Percentiles rank a stretch among this genome's conserved stretches.
These are phyloP conservation scores for Lochmaea crataegi DNA, from an alignment of 2,888 invertebrate species.

Conservation along the genomic window DNA sequence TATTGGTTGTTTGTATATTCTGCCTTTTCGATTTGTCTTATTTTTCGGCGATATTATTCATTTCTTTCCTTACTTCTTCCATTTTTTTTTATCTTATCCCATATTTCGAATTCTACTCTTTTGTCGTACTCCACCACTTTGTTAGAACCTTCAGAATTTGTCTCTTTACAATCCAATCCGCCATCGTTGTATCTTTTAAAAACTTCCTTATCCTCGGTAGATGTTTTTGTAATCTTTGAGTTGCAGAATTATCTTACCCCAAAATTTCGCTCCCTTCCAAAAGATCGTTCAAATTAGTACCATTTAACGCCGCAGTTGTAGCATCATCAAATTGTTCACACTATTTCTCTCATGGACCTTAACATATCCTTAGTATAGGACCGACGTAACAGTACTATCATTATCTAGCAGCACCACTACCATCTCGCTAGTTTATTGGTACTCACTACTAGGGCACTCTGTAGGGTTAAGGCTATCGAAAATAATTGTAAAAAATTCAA, in stretches of 20 bases:
- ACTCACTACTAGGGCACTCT: no score
- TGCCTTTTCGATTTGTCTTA: constrained; percentile 44
- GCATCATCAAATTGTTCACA: background rate
- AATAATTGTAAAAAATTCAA: no score
- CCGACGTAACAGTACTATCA: no score
- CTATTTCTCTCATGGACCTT: no score
- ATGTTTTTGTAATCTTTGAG: background rate
- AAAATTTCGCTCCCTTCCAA: background rate
- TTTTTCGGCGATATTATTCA: constrained; percentile 36
- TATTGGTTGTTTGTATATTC: constrained; percentile 53
- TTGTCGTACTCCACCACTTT: constrained; percentile 46
- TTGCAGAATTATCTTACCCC: background rate
- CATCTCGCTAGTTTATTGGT: no score
- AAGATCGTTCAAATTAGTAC: background rate
- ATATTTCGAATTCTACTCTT: constrained; percentile 52
- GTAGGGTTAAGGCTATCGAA: no score
- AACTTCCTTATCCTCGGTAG: background rate
- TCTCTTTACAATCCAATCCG: constrained; percentile 1
- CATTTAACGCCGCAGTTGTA: background rate
- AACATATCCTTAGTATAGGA: no score
- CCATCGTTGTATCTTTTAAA: constrained; percentile 19
- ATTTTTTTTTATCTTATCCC: constrained; percentile 53
- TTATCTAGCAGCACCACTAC: no score
- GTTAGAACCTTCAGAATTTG: background rate
- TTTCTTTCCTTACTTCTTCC: constrained; percentile 56